A percentile compares a stretch with the other conserved stretches of the same genome.
Evolutionary conservation across 2,797 vertebrate species (phyloP).

Genomic region (Semaprochilodus insignis): DNA sequence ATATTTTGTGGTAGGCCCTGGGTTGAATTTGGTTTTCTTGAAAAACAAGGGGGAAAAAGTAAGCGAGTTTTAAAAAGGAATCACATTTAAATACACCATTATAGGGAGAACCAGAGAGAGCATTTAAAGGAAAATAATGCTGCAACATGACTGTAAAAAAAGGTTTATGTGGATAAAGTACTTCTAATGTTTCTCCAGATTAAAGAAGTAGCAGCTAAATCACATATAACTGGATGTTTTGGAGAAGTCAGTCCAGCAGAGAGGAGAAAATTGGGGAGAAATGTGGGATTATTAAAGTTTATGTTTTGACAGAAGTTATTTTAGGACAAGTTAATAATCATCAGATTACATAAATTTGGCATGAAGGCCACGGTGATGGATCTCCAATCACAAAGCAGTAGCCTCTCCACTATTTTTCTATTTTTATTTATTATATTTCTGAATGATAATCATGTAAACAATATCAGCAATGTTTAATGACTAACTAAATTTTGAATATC

Average conservation of each 20-base stretch:
- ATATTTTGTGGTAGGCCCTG: conserved; percentile 75
- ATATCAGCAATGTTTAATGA: no score
- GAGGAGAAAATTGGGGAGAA: neutral
- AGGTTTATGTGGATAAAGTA: neutral
- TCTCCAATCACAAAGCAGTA: no score
- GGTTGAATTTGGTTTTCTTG: conserved; percentile 78
- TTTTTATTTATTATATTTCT: no score
- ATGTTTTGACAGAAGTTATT: neutral
- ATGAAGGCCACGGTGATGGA: neutral
- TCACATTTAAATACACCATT: neutral
- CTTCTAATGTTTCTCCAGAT: neutral
- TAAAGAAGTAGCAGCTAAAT: neutral
- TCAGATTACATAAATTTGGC: neutral
- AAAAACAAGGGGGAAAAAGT: no score
- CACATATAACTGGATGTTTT: neutral
- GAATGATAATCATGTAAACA: no score
- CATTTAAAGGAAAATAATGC: neutral
- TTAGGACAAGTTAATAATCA: no score
- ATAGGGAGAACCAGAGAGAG: no score
- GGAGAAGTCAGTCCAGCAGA: neutral
- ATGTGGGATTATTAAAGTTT: neutral
- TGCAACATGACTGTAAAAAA: neutral
- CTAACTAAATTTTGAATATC: neutral
- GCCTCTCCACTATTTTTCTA: no score
- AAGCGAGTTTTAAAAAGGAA: no score